These are phyloP conservation scores for Liasis olivaceus DNA, from an alignment of 2,797 vertebrate genomes.

Conservation along the genomic window DNA sequence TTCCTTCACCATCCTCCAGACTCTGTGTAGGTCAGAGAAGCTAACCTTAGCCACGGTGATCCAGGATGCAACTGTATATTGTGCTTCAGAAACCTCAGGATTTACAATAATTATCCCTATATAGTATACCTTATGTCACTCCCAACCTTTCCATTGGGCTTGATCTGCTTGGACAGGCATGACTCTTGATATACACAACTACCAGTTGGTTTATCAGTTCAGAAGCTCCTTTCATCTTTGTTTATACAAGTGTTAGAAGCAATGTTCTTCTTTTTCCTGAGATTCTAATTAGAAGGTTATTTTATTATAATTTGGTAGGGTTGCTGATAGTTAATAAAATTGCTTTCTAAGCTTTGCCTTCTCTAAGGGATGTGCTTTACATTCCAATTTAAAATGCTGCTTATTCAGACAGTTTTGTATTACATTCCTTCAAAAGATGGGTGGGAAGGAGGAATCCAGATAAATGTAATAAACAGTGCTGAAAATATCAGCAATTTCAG, in stretches of 20 bases:
- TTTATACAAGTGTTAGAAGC: background rate
- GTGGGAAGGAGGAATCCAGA: background rate
- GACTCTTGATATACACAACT: background rate
- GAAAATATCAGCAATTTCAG: background rate
- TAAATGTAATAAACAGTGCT: background rate
- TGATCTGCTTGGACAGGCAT: background rate
- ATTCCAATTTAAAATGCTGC: background rate
- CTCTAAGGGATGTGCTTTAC: background rate
- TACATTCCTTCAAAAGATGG: background rate
- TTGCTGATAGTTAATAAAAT: background rate
- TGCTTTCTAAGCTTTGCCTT: background rate
- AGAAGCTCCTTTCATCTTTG: background rate
- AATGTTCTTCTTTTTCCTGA: background rate
- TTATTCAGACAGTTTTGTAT: background rate
- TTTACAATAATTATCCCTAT: background rate
- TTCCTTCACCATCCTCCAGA: fast-evolving
- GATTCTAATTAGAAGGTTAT: background rate
- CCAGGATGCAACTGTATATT: background rate
- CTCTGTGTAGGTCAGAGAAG: background rate
- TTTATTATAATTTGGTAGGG: background rate
- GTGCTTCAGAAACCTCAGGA: background rate
- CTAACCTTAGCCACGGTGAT: background rate
- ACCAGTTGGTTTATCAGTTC: background rate
- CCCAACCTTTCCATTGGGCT: background rate
- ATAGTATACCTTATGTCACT: background rate